Evolutionary conservation across 2,113 vertebrate species (phyloP), one percentile per base, ranked within the genome.

Genomic region (Myiopsitta monachus): DNA sequence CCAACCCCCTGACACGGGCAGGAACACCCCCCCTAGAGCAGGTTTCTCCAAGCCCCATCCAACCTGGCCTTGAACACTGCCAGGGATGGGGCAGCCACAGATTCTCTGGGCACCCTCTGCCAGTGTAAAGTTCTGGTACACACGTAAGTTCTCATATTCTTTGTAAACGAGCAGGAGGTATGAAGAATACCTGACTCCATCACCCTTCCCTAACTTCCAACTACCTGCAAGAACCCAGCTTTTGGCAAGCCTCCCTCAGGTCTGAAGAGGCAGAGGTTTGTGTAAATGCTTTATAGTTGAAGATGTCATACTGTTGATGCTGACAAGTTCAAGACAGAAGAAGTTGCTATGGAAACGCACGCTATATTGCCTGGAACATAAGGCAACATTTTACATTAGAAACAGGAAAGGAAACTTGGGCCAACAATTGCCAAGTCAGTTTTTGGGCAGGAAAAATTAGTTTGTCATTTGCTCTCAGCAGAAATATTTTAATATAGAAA

Each of bases 291-390:
- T 82, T 39, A 33, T 19, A 70, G 91, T 94, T 95, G 92, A 79
- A 87, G 94, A 93, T 85, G 92, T 95, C 90, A 1, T 38, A 57
- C n/a, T 90, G 89, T 90, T 94, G 92, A 87, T 93, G 92, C 83
- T 83, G 77, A 95, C 92, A 95, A 83, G 95, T 96, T 97, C 95
- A 96, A 79, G 95, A 85, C 94, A 90, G 9, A 12, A 83, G 76
- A 79, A 24, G 97, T 97, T 97, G 90, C 97, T 93, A 96, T 95
- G 94, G 96, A 95, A 95, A 97, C 96, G 67, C 46, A 74, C 2
- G 0, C 67, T 36, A 33, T 88, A 87, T 36, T 88, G 77, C 91
- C 83, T 78, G 27, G 63, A 97, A 95, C 73, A 87, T 81, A 93
- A 74, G 77, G 92, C 87, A 96, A 94, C 57, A 31, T 87, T 95